Base-by-base conservation (phyloP, 2,888 invertebrate species). In the Junonia oenone region DNA sequence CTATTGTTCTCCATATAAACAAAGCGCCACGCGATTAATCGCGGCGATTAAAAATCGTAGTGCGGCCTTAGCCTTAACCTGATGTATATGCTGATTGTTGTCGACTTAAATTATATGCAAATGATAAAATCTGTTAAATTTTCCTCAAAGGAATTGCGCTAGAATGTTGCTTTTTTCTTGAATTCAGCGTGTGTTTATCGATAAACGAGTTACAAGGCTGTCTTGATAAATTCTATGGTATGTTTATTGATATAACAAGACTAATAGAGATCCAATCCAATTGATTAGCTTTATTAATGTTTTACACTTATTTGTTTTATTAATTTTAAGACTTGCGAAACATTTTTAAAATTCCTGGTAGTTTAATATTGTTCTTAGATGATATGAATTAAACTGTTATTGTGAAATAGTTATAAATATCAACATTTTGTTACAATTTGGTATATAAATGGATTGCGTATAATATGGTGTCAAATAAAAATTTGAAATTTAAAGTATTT, bases 361-460 rank as follows among this genome's bases (percentile, higher is more conserved):
- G 26, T 6, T 14, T 9, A 40, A 49, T 50, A 50, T 50, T 48
- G 43, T 45, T 51, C 14, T 47, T 56, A 55, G 46, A 46, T 33
- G n/a, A 33, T n/a, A 33, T 33, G 19, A 31, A 43, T 61, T 50
- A 26, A 26, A 43, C 8, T 43, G 13, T 43, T 43, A 43, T 46
- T 48, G 45, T 55, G 27, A 45, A 45, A 49, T 49, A 55, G 45
- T 26, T 31, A 27, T 17, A 46, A 67, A 67, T 59, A 73, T 78
- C 68, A 71, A 73, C 89, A 89, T 90, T 90, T 90, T 90, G 89
- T 90, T 90, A 88, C 89, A 88, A 88, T 85, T 81, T 83, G 88
- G 83, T 80, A 76, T 85, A 72, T 80, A 78, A 76, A 80, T 82
- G 82, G 81, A 86, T 73, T 84, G 78, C 83, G 84, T 87, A 83